Evolutionary conservation across 2,113 vertebrate genomes (phyloP).

Genomic region (Bagarius yarrelli): DNA sequence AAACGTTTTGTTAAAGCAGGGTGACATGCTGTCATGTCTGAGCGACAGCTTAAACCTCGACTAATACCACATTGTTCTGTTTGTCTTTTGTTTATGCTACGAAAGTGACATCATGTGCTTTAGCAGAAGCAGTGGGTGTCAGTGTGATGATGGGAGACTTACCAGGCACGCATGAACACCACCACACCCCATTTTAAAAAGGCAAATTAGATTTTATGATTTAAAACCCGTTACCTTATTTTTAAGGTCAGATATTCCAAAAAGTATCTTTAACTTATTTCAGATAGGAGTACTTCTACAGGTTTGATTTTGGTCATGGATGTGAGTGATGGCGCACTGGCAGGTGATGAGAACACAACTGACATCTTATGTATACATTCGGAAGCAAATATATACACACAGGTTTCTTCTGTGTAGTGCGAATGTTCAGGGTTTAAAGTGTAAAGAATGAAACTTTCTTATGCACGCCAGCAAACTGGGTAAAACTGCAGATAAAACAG

Average conservation of each 20-base stretch:
- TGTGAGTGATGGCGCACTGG: not conserved
- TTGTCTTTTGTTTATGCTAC: slow-evolving; percentile 67
- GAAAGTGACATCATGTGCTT: slow-evolving; percentile 64
- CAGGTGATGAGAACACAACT: not conserved
- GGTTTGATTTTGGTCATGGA: not conserved
- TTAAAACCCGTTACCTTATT: slow-evolving; percentile 69
- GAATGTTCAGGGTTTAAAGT: slow-evolving; percentile 18
- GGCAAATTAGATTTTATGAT: slow-evolving; percentile 66
- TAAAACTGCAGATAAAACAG: slow-evolving; percentile 29
- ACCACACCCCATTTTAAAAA: slow-evolving; percentile 59
- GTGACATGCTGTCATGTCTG: slow-evolving; percentile 32
- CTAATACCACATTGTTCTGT: slow-evolving; percentile 54
- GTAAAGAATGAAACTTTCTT: slow-evolving; percentile 17
- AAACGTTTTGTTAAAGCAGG: slow-evolving; percentile 6
- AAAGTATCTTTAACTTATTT: no score
- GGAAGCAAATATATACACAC: not conserved
- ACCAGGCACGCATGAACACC: slow-evolving; percentile 44
- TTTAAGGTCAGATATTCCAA: slow-evolving; percentile 65
- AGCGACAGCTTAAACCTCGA: slow-evolving; percentile 28
- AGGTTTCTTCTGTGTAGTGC: slow-evolving; percentile 4
- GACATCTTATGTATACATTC: not conserved
- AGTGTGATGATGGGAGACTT: slow-evolving; percentile 57
- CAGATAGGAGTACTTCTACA: no score
- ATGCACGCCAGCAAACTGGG: not conserved
- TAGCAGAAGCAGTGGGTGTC: slow-evolving; percentile 61